Evolutionary conservation across 2,888 invertebrate genomes (phyloP).

Genomic region (Nycteola revayana): DNA sequence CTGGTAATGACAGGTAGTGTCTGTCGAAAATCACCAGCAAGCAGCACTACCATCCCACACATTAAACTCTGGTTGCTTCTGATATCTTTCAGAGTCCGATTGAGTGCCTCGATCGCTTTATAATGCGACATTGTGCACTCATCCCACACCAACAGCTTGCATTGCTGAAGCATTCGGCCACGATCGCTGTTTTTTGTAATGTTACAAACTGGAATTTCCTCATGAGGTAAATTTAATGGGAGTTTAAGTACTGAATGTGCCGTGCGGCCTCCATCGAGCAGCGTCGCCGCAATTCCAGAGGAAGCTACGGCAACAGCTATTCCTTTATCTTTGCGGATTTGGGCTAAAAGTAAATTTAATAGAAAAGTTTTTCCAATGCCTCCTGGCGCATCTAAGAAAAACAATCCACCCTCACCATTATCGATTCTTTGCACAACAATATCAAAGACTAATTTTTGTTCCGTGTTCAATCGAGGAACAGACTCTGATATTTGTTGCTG

Average conservation of each 20-base stretch:
- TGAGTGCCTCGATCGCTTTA: conserved; percentile 20
- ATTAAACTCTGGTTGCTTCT: conserved; percentile 8
- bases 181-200: neutral
- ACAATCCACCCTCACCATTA: conserved; percentile 14
- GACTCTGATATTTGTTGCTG: conserved; percentile 14
- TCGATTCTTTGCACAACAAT: conserved; percentile 12
- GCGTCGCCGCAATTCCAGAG: neutral
- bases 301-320: conserved; percentile 18
- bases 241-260: conserved; percentile 3
- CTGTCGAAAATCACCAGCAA: conserved; percentile 15
- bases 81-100: conserved; percentile 18
- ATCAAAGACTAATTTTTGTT: conserved; percentile 17
- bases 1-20: conserved; percentile 21
- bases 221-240: conserved; percentile 14
- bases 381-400: conserved; percentile 17
- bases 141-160: conserved; percentile 28
- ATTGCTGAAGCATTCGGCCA: conserved; percentile 3
- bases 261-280: conserved; percentile 6
- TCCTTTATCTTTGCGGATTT: conserved; percentile 20
- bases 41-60: conserved; percentile 17
- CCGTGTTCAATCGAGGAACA: conserved; percentile 16
- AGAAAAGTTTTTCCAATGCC: conserved; percentile 20
- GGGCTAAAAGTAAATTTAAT: conserved; percentile 12
- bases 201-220: neutral
- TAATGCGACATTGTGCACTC: conserved; percentile 29